A percentile compares a stretch with the other conserved stretches of the same genome.
These are phyloP conservation scores for Ctenodactylus gundi DNA, from an alignment of 2,113 vertebrate species.

Conservation along the genomic window DNA sequence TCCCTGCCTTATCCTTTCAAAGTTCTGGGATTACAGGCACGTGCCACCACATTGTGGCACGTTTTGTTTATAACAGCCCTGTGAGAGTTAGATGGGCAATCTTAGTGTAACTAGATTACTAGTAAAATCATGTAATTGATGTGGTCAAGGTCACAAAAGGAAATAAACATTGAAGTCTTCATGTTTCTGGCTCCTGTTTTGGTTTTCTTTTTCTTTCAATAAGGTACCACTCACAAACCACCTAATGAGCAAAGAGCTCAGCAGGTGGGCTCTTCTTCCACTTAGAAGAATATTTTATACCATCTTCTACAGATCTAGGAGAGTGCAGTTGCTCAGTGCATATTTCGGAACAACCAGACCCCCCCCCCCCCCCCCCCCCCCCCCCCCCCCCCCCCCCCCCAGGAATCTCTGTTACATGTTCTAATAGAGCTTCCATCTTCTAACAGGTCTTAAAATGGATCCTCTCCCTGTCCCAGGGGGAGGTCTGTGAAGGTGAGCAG, in stretches of 20 bases:
- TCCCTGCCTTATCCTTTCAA: neutral
- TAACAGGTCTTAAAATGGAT: neutral
- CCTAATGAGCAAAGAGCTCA: neutral
- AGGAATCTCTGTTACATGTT: neutral
- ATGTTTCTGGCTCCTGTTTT: neutral
- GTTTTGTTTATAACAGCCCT: neutral
- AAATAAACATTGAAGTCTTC: neutral
- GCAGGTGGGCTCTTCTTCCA: neutral
- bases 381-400: too few species aligned
- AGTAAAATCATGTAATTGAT: neutral
- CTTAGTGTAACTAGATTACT: neutral
- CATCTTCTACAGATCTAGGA: neutral
- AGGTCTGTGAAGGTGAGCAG: neutral
- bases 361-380: too few species aligned
- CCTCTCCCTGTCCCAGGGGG: neutral
- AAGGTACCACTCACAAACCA: neutral
- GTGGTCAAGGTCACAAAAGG: constrained; percentile 1
- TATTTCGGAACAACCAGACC: neutral
- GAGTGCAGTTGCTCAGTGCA: neutral
- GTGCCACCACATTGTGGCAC: too few species aligned
- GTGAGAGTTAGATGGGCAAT: neutral
- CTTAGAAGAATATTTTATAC: neutral
- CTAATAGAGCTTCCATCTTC: neutral
- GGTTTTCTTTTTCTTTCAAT: neutral
- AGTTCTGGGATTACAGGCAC: too few species aligned